These are phyloP conservation scores for Anabas testudineus DNA, from an alignment of 2,797 vertebrate species.

Conservation along the genomic window DNA sequence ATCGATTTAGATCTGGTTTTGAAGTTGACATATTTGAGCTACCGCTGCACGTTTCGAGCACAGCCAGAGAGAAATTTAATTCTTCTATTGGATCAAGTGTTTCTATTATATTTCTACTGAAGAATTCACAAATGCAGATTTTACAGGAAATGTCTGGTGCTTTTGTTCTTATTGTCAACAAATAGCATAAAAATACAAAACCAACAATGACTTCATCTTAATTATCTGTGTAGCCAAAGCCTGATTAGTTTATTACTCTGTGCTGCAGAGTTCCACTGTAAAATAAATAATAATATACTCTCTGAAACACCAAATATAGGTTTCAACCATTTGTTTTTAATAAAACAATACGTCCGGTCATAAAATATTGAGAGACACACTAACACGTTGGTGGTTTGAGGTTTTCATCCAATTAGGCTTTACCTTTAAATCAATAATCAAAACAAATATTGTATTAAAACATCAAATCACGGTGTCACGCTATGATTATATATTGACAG, in stretches of 20 bases:
- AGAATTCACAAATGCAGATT: no score
- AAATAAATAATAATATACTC: no score
- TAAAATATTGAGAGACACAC: neutral
- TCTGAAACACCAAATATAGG: no score
- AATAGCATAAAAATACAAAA: neutral
- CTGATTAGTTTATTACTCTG: neutral
- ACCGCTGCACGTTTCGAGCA: neutral
- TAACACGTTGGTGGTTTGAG: neutral
- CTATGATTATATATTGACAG: neutral
- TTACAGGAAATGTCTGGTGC: neutral
- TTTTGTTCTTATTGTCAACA: neutral
- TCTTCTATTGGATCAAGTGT: neutral
- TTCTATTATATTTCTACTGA: no score
- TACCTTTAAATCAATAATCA: no score
- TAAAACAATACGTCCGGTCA: neutral
- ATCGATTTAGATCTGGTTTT: constrained; percentile 1
- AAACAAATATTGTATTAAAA: neutral
- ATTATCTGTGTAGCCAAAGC: neutral
- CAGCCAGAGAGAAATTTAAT: neutral
- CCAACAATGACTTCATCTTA: neutral
- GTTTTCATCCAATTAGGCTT: neutral
- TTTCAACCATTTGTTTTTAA: no score
- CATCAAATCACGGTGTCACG: neutral
- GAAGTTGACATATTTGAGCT: constrained; percentile 1
- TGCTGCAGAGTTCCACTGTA: neutral